Percentiles rank a stretch among this genome's conserved stretches.
phyloP scores from a whole-genome alignment of 2,888 invertebrate species.

The Apotomis capreana region DNA sequence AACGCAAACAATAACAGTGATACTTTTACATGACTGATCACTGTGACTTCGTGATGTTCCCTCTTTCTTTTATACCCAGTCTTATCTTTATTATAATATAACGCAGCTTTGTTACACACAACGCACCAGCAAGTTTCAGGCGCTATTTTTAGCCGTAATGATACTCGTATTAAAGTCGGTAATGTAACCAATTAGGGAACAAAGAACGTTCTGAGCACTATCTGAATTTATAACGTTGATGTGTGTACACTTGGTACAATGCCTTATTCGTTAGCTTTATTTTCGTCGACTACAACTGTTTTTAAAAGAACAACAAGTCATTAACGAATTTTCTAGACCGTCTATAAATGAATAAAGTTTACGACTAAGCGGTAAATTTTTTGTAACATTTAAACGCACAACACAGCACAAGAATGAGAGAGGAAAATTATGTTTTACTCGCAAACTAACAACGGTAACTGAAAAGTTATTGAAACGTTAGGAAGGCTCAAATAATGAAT shows the following conservation, averaged over 20 bases:
- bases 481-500: too few relatives aligned
- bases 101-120: conserved; percentile 24
- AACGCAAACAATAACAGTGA: too few relatives aligned
- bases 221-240: conserved; percentile 19
- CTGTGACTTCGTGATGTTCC: background rate
- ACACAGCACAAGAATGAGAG: too few relatives aligned
- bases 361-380: too few relatives aligned
- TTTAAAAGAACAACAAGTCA: background rate
- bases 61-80: too few relatives aligned
- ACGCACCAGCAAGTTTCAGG: conserved; percentile 24
- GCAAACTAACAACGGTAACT: too few relatives aligned
- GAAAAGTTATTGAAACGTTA: too few relatives aligned
- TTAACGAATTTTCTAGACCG: background rate
- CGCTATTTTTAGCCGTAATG: conserved; percentile 36
- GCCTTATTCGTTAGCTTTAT: conserved; percentile 9
- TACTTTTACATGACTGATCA: too few relatives aligned
- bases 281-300: conserved; percentile 7
- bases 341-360: too few relatives aligned
- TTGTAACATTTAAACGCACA: too few relatives aligned
- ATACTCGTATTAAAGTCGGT: conserved; percentile 26
- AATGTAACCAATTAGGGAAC: conserved; percentile 39
- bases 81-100: background rate
- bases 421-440: too few relatives aligned
- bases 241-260: background rate
- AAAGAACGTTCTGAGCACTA: conserved; percentile 21